Evolutionary conservation across 2,888 invertebrate species (phyloP), one percentile per base, ranked within the genome.

Genomic region (Ypsolopha sequella): DNA sequence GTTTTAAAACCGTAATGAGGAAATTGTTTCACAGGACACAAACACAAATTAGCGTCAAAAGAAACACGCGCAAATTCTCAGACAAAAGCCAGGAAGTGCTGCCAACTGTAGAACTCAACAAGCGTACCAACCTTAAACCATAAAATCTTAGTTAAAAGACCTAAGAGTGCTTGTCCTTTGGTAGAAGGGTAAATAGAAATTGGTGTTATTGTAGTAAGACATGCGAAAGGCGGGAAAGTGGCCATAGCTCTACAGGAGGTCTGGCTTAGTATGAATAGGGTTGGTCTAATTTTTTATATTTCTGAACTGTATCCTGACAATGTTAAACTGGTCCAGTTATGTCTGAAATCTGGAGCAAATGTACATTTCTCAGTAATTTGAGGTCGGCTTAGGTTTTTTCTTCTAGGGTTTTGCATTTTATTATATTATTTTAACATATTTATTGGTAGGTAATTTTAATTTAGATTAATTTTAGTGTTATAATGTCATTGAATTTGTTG

Each of bases 141-240:
- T 43, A 43, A 9, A 9, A 11, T 8, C 13, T 13, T 4, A 8
- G 43, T 43, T 11, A 7, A 9, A 43, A 43, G 43, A 24, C 24
- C 14, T 43, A 14, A 43, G 8, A 43, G 8, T 46, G 11, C 34
- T 46, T 7, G 46, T 6, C 24, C 24, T 24, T 24, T 24, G 11
- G 11, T 46, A 46, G 46, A 7, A 24, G 24, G 34, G 46, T 46
- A 11, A 11, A 14, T 11, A 8, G 9, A 43, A 43, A 43, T 13
- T 43, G 46, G 46, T 24, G 24, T 24, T 24, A 24, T 24, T 24
- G 24, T 4, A 24, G 46, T 46, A 34, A 47, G 46, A 51, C 51
- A 51, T 38, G 51, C 41, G 46, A 51, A 51, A 51, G 51, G 51
- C 51, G 51, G 51, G 51, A 51, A 46, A 46, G 46, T 46, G 41